Conservation (phyloP, 1,140 invertebrate genomes). For the Drosophila ironensis region DNA sequence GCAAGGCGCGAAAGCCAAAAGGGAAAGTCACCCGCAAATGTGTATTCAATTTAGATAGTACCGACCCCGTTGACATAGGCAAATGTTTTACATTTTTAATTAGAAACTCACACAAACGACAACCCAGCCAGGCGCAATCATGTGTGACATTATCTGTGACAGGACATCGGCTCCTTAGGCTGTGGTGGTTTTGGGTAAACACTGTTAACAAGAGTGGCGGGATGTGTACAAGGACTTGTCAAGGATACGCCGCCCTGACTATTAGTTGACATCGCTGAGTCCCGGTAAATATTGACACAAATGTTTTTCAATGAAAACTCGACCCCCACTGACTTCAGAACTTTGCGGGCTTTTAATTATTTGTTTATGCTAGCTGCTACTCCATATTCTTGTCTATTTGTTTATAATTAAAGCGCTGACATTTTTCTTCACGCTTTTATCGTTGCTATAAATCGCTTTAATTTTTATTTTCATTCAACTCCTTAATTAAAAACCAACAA, state of each 20-base stretch:
- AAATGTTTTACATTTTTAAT: constrained; percentile 78
- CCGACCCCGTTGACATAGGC: constrained; percentile 27
- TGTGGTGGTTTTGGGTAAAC: constrained; percentile 42
- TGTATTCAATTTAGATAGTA: constrained; percentile 44
- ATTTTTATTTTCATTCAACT: constrained; percentile 55
- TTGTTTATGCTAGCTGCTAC: constrained; percentile 67
- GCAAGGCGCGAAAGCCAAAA: neutral
- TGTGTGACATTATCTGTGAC: constrained; percentile 73
- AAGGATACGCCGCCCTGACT: constrained; percentile 42
- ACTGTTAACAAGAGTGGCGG: constrained; percentile 16
- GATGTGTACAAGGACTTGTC: constrained; percentile 44
- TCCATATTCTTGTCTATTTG: constrained; percentile 54
- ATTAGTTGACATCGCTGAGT: constrained; percentile 61
- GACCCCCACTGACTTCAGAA: constrained; percentile 55
- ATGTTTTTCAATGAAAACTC: constrained; percentile 59
- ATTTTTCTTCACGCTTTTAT: constrained; percentile 31
- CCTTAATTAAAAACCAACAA: constrained; percentile 77
- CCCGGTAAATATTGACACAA: constrained; percentile 62
- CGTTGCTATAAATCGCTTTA: constrained; percentile 48
- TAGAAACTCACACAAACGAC: constrained; percentile 53
- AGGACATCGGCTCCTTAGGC: constrained; percentile 41
- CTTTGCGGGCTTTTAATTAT: constrained; percentile 67
- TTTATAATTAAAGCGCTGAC: constrained; percentile 69
- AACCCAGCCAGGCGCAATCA: constrained; percentile 30
- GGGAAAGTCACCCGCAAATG: constrained; percentile 27